These are phyloP conservation scores for Cisticola juncidis DNA, from an alignment of 2,113 vertebrate species.

Conservation along the genomic window DNA sequence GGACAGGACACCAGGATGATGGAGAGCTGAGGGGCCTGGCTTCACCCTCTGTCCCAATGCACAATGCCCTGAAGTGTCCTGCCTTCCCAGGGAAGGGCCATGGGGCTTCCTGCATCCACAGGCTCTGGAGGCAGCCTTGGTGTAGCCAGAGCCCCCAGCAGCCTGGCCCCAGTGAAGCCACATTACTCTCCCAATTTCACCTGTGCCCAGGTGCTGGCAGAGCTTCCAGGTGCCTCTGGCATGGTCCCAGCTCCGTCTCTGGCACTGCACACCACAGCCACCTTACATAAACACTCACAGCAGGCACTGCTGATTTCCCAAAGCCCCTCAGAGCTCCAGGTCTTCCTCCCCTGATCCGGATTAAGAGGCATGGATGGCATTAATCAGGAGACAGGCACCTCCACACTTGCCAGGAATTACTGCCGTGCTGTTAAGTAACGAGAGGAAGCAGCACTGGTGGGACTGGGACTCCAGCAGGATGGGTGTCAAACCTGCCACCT, in stretches of 20 bases:
- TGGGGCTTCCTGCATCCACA: fast-evolving
- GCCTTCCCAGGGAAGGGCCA: fast-evolving
- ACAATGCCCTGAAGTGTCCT: background rate
- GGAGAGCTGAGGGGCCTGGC: fast-evolving
- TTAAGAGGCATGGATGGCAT: background rate
- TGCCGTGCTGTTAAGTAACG: background rate
- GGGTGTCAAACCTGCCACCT: no score
- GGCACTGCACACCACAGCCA: fast-evolving
- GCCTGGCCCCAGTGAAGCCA: fast-evolving
- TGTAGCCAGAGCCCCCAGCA: background rate
- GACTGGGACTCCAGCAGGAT: background rate
- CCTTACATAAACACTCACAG: background rate
- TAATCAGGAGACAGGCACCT: background rate
- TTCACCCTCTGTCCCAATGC: background rate
- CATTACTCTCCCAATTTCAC: background rate
- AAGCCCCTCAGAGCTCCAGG: slow-evolving; percentile 28
- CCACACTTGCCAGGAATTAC: background rate
- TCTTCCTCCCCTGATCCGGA: slow-evolving; percentile 39
- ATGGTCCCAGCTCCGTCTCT: fast-evolving
- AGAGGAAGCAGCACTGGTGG: fast-evolving
- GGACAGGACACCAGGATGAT: background rate
- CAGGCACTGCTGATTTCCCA: background rate
- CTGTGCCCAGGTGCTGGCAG: background rate
- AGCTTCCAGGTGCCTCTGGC: background rate
- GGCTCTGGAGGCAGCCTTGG: background rate